Base-by-base conservation (phyloP, 2,797 vertebrate genomes). In the Hoplostethus atlanticus region DNA sequence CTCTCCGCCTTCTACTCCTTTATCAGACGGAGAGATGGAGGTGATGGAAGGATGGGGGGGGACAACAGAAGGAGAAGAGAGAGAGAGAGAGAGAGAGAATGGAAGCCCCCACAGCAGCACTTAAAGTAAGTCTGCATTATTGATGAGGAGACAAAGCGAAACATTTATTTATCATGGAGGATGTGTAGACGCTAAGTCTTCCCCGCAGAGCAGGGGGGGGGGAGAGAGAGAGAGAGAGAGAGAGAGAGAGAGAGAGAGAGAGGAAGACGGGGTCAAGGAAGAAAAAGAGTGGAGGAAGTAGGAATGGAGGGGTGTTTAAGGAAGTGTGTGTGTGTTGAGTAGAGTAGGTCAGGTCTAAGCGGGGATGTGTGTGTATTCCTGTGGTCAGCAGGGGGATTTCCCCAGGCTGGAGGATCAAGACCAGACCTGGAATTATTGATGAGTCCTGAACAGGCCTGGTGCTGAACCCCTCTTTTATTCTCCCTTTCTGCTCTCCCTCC, bases 111-210 rank as follows among this genome's bases (percentile, higher is more conserved):
- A 96, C 86, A 94, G 94, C 94, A 90, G 94, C 93, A 94, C 95
- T 98, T 96, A 96, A 88, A 92, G 95, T 92, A 91, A 90, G 38
- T 31, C 91, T 97, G 89, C 94, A 97, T 98, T 97, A 97, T 98
- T 98, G 95, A 98, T 97, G 88, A 90, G 69, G 83, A 95, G 77
- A 89, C 89, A 91, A 94, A 94, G 94, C 91, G 95, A 96, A 96
- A 96, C 96, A 96, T 96, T 96, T 96, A 97, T 97, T 96, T 95
- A 95, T 90, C 76, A 59, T 93, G 50, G 67, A 83, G 81, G 92
- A 84, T 74, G 84, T 78, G 80, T 73, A 76, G 78, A 85, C 69
- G 80, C 74, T 57, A 47, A 84, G 80, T 28, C 8, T 84, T 88
- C 85, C 83, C 87, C 50, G 77, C 66, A 85, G 90, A 87, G 80